A percentile compares a stretch with the other conserved stretches of the same genome.
These are phyloP conservation scores for Harpagifer antarcticus DNA, from an alignment of 2,797 vertebrate genomes.

Conservation along the genomic window DNA sequence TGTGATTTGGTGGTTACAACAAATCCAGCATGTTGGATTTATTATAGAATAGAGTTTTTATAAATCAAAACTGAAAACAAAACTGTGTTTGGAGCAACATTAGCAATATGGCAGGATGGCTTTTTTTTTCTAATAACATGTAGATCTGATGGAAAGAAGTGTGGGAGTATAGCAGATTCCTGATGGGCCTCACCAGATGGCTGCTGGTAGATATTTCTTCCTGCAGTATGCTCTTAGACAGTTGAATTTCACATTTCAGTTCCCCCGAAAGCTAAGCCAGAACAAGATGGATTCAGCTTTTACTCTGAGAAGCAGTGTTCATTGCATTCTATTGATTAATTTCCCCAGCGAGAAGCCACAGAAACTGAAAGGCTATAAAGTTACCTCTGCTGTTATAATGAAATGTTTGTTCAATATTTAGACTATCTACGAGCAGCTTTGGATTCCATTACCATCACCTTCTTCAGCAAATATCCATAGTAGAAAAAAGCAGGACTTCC, in stretches of 20 bases:
- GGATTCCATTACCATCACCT: conserved; percentile 39
- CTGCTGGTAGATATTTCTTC: conserved; percentile 21
- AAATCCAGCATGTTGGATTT: not conserved
- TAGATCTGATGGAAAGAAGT: conserved; percentile 38
- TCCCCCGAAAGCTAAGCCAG: conserved; percentile 13
- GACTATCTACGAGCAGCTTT: conserved; percentile 26
- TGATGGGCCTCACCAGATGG: conserved; percentile 70
- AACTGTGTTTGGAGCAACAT: not conserved
- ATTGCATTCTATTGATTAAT: conserved; percentile 64
- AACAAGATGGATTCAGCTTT: conserved; percentile 51
- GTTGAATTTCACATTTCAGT: conserved; percentile 36
- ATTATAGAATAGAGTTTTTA: not conserved
- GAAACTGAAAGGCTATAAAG: conserved; percentile 35
- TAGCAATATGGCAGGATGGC: not conserved
- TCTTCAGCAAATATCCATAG: conserved; percentile 10
- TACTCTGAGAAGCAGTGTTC: conserved; percentile 36
- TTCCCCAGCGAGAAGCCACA: conserved; percentile 45
- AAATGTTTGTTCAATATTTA: conserved; percentile 68
- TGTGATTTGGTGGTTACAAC: not conserved
- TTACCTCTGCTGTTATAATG: conserved; percentile 56
- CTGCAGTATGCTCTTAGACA: conserved; percentile 37
- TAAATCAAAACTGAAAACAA: not conserved
- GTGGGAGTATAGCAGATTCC: conserved; percentile 61
- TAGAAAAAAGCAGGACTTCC: conserved; percentile 1
- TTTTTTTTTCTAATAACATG: conserved; percentile 32